These are phyloP conservation scores for Andricus grossulariae DNA, from an alignment of 1,140 invertebrate species.

Conservation along the genomic window DNA sequence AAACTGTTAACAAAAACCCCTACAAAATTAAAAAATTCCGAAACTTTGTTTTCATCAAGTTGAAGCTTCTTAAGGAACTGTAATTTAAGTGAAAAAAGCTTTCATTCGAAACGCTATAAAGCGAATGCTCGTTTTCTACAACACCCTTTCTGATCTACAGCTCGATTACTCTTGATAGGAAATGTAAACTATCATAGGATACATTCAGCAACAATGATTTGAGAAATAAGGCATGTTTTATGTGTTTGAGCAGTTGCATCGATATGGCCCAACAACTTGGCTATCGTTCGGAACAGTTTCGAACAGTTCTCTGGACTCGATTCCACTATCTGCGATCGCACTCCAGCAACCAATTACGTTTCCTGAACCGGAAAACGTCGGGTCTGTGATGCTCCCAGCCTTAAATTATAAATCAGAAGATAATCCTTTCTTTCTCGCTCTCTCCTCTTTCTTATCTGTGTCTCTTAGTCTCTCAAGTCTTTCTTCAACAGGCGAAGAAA, in stretches of 20 bases:
- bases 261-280: constrained; percentile 6
- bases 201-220: too few relatives aligned
- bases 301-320: constrained; percentile 16
- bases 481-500: constrained; percentile 34
- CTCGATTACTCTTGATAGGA: too few relatives aligned
- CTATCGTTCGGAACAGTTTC: background rate
- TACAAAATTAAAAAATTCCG: too few relatives aligned
- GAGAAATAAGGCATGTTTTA: background rate
- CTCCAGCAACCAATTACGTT: constrained; percentile 73
- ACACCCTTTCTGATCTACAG: too few relatives aligned
- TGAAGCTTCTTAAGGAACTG: too few relatives aligned
- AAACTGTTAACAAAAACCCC: too few relatives aligned
- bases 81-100: too few relatives aligned
- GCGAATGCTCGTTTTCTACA: too few relatives aligned
- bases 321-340: constrained; percentile 64
- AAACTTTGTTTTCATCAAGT: too few relatives aligned
- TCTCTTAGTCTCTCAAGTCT: constrained; percentile 34
- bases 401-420: constrained; percentile 73
- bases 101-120: too few relatives aligned
- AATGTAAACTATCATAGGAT: too few relatives aligned
- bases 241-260: background rate
- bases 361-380: constrained; percentile 71
- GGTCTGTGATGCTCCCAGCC: constrained; percentile 56
- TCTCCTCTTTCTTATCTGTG: constrained; percentile 49
- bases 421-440: constrained; percentile 60